phyloP scores from a whole-genome alignment of 2,888 invertebrate genomes.

The Pasiphila rectangulata region DNA sequence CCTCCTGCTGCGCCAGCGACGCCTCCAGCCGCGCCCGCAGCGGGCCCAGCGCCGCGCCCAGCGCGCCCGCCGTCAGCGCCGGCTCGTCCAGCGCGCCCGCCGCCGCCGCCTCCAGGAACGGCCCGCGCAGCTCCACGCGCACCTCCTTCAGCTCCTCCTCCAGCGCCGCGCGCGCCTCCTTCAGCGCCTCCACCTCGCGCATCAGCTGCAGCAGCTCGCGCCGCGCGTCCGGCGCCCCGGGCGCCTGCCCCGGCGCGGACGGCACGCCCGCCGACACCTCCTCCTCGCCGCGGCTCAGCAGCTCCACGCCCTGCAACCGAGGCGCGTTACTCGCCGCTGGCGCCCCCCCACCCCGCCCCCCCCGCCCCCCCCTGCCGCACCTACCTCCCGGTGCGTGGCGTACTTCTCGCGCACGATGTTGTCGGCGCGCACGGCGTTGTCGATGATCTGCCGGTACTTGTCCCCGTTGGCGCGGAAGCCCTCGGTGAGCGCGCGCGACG shows the following conservation, averaged over 20 bases:
- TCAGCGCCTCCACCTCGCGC: conserved; percentile 88
- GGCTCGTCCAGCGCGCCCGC: conserved; percentile 92
- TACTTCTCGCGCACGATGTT: conserved; percentile 93
- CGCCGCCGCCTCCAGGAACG: conserved; percentile 82
- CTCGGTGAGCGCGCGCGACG: conserved; percentile 92
- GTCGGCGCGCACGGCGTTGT: conserved; percentile 92
- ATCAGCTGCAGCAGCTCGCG: conserved; percentile 86
- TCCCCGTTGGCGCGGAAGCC: conserved; percentile 93
- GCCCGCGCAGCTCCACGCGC: conserved; percentile 82
- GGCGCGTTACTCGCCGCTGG: conserved; percentile 49
- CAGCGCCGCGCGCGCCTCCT: conserved; percentile 89
- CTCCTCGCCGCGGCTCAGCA: conserved; percentile 88
- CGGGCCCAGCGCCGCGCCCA: conserved; percentile 81
- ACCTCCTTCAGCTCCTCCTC: conserved; percentile 87
- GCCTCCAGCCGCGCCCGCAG: conserved; percentile 81
- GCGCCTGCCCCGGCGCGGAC: conserved; percentile 76
- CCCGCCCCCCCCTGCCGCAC: conserved; percentile 82
- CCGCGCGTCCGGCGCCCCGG: conserved; percentile 74
- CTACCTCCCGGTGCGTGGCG: conserved; percentile 83
- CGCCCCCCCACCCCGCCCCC: conserved; percentile 80
- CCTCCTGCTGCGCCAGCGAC: conserved; percentile 50
- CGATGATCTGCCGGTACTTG: conserved; percentile 95
- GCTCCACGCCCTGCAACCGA: conserved; percentile 84
- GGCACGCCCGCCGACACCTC: conserved; percentile 88
- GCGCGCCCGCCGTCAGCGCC: conserved; percentile 92